Conservation (phyloP, 1,140 invertebrate species). For the Anthonomus grandis region DNA sequence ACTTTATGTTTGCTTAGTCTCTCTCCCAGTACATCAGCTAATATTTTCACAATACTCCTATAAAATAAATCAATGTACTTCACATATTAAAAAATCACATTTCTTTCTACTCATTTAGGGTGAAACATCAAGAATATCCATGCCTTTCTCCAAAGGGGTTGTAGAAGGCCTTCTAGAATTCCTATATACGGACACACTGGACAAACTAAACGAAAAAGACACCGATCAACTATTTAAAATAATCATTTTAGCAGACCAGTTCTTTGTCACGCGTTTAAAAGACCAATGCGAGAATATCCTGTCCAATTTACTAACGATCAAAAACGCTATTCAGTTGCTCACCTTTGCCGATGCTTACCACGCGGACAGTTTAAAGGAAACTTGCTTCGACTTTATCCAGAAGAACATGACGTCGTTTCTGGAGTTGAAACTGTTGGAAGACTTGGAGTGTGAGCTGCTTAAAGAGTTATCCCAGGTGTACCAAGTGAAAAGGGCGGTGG, state of each 20-base stretch:
- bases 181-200: conserved; percentile 63
- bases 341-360: conserved; percentile 67
- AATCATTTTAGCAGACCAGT: conserved; percentile 66
- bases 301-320: conserved; percentile 59
- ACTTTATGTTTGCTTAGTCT: too few relatives aligned
- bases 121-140: conserved; percentile 26
- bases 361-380: conserved; percentile 61
- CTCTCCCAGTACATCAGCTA: too few relatives aligned
- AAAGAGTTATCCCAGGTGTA: conserved; percentile 60
- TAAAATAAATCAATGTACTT: background rate
- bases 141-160: conserved; percentile 41
- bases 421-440: conserved; percentile 60
- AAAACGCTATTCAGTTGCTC: conserved; percentile 66
- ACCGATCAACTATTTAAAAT: conserved; percentile 62
- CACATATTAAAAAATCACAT: background rate
- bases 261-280: conserved; percentile 62
- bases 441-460: conserved; percentile 56
- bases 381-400: conserved; percentile 68
- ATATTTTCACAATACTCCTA: background rate
- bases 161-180: conserved; percentile 63
- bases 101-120: conserved; percentile 29
- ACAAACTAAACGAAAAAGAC: conserved; percentile 55
- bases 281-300: conserved; percentile 66
- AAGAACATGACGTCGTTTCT: conserved; percentile 66
- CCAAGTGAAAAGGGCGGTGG: conserved; percentile 50